A percentile compares a stretch with the other conserved stretches of the same genome.
Conservation (phyloP, 64 coral and sea anemone genomes). For the Pachyseris speciosa region DNA sequence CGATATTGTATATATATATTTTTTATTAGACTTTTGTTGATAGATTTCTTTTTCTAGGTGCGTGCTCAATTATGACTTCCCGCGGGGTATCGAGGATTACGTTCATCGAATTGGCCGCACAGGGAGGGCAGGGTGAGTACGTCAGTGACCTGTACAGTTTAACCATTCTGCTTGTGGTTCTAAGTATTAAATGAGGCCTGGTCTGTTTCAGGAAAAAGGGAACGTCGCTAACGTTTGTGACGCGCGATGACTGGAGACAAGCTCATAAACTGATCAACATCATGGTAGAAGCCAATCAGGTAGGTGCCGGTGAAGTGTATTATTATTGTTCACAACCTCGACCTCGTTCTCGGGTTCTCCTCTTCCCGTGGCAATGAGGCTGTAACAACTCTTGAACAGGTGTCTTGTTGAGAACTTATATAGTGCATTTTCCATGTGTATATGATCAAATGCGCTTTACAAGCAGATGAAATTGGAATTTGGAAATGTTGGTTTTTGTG, state of each 20-base stretch:
- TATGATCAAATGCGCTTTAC: too few relatives aligned
- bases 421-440: too few relatives aligned
- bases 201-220: conserved; percentile 69
- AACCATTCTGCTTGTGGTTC: not conserved
- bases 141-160: not conserved
- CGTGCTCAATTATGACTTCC: conserved; percentile 96
- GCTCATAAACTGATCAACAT: conserved; percentile 96
- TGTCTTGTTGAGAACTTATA: too few relatives aligned
- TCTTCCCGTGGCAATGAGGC: too few relatives aligned
- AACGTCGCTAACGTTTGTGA: conserved; percentile 87
- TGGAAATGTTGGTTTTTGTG: too few relatives aligned
- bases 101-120: conserved; percentile 96
- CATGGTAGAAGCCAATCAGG: conserved; percentile 91
- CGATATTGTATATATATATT: too few relatives aligned
- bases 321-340: not conserved
- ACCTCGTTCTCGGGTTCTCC: too few relatives aligned
- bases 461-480: too few relatives aligned
- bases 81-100: conserved; percentile 95
- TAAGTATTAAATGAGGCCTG: not conserved
- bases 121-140: conserved; percentile 91
- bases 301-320: not conserved
- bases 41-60: conserved; percentile 58
- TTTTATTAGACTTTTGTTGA: not conserved
- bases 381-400: too few relatives aligned
- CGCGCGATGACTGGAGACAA: conserved; percentile 89